Evolutionary conservation across 2,113 vertebrate species (phyloP), one percentile per base, ranked within the genome.

Genomic region (Electrona antarctica): DNA sequence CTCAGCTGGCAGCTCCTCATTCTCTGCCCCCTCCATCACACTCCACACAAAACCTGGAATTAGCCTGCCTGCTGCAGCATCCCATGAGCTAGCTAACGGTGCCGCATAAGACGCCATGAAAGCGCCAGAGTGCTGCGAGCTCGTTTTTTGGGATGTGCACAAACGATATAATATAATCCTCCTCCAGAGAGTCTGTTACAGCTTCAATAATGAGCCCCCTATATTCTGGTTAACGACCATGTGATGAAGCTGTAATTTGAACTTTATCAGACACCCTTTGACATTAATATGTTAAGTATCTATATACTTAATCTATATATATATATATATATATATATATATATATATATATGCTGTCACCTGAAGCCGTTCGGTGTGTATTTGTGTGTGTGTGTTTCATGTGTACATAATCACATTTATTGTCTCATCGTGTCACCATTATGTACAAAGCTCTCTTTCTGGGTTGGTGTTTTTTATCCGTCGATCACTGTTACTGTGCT

Each of bases 1-100:
- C 89, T 89, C 89, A 90, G 90, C 88, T 91, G 90, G 86, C 89
- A 87, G 85, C 85, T 87, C 78, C 84, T 86, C 84, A 78, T 84
- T 74, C 72, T 69, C 71, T 79, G 54, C 89, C 85, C 90, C 76
- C 86, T 84, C 84, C 85, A 87, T 86, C 85, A 79, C 76, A 83
- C 80, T 85, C 85, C 58, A 78, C 58, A 78, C 87, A 86, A 88
- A 85, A 85, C 71, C 85, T 82, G 71, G 81, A 88, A 90, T 90
- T 86, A 85, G 83, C 79, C 78, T 79, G 83, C 79, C 78, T 79
- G 83, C 84, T 72, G 64, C 81, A 29, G 54, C 85, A 73, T 83
- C 80, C 86, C 76, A 82, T 77, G 33, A 71, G 75, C 64, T 79
- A 77, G 73, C 80, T 69, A 13, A 79, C 82, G 77, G 59, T 64